Percentiles rank a stretch among this genome's conserved stretches.
Conservation (phyloP, 2,113 vertebrate genomes). For the Alces alces region DNA sequence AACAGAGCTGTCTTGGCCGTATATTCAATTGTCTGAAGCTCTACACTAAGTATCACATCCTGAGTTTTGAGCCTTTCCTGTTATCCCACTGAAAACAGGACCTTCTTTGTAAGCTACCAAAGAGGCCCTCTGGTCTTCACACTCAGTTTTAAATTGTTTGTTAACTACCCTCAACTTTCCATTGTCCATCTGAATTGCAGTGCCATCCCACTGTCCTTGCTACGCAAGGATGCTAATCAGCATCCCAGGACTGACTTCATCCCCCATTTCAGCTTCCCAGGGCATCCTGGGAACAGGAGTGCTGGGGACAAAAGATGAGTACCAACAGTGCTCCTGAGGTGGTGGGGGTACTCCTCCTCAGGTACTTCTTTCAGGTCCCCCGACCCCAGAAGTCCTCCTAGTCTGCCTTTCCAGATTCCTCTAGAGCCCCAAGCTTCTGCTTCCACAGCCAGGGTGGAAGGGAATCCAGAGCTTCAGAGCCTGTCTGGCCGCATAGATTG, state of each 20-base stretch:
- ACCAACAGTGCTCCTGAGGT: neutral
- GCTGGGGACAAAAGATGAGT: neutral
- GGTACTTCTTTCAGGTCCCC: neutral
- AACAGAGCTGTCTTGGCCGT: neutral
- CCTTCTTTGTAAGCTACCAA: neutral
- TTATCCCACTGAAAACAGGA: neutral
- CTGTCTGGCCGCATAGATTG: neutral
- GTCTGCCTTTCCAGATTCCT: neutral
- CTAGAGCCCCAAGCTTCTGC: neutral
- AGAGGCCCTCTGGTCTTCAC: neutral
- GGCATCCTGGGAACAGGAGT: neutral
- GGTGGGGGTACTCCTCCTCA: neutral
- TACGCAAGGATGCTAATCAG: neutral
- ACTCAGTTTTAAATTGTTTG: neutral
- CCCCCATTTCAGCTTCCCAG: neutral
- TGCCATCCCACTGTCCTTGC: neutral
- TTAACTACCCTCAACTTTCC: neutral
- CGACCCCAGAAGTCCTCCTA: fast-evolving
- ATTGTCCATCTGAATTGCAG: neutral
- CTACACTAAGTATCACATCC: too few relatives aligned
- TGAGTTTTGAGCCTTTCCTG: neutral
- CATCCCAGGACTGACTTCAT: neutral
- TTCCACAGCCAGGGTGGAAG: too few relatives aligned
- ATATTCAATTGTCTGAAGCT: neutral
- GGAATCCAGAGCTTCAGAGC: neutral